Evolutionary conservation across 2,888 invertebrate genomes (phyloP), one percentile per base, ranked within the genome.

Genomic region (Drosophila helvetica): DNA sequence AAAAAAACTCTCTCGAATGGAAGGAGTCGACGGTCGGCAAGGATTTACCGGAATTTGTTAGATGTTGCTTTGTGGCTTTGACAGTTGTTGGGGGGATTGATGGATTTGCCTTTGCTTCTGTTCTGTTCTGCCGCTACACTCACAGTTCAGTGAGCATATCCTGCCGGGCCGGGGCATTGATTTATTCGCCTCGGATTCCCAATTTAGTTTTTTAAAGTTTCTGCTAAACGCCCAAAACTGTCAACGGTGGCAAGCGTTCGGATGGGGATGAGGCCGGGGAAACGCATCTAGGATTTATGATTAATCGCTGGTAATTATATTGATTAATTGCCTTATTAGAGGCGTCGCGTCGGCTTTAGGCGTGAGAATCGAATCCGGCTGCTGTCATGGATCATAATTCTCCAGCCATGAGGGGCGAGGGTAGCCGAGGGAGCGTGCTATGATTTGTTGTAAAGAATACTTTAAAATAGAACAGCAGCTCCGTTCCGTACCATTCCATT

Each of bases 271-370:
- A 27, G 27, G 27, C 43, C 19, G 47, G 12, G 73, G 59, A 47
- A 76, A 3, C 76, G 62, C 61, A 76, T 69, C 75, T 71, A 61
- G 52, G 53, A 57, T 50, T 64, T 84, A 89, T 88, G 88, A 88
- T 88, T 85, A 89, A 88, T 88, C 77, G 80, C 76, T 77, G 86
- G 88, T 88, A 88, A 88, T 88, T 88, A 88, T 77, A 64, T 83
- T 88, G 89, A 88, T 88, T 88, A 89, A 88, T 88, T 88, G 81
- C 85, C 83, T 78, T 86, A 88, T 88, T 89, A 89, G 83, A 74
- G 67, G 74, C 62, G 57, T 57, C 15, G 15, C 38, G 15, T 38
- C 73, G 77, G 78, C 70, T 75, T 2, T 10, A 38, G 52, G 74
- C 81, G 61, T 80, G 77, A 75, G 78, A 80, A 73, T 64, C 50